Conservation (phyloP, 2,888 invertebrate genomes). For the Drosophila pegasa region DNA sequence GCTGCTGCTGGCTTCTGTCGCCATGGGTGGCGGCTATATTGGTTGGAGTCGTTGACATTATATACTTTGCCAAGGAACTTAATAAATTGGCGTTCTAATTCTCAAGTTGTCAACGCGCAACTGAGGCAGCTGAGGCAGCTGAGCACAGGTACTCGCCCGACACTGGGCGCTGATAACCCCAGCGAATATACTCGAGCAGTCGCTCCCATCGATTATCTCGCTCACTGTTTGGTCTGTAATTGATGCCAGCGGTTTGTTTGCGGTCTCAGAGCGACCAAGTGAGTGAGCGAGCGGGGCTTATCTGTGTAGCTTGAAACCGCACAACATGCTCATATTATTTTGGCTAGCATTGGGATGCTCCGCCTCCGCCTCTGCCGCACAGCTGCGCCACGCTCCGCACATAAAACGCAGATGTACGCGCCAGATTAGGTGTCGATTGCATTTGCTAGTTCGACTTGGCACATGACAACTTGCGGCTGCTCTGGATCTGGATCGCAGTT, state of each 20-base stretch:
- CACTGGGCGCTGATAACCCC: constrained; percentile 43
- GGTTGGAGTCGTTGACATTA: constrained; percentile 31
- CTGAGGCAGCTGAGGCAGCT: constrained; percentile 19
- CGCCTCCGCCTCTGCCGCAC: neutral
- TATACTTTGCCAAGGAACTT: neutral
- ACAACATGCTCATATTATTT: constrained; percentile 33
- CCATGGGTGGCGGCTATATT: constrained; percentile 11
- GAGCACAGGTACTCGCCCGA: constrained; percentile 17
- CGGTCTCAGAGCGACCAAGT: constrained; percentile 19
- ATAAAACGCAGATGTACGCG: constrained; percentile 55
- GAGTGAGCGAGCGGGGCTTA: constrained; percentile 24
- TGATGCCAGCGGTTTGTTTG: constrained; percentile 36
- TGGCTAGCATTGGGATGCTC: constrained; percentile 4
- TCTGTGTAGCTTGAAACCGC: constrained; percentile 33
- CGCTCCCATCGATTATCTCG: constrained; percentile 33
- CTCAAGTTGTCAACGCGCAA: constrained; percentile 32
- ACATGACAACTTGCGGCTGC: constrained; percentile 63
- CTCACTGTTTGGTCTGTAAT: constrained; percentile 25
- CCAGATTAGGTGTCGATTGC: constrained; percentile 72
- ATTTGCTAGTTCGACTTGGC: constrained; percentile 52
- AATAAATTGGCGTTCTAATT: constrained; percentile 31
- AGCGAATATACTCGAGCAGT: constrained; percentile 7
- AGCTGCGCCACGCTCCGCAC: constrained; percentile 31
- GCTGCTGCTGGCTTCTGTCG: constrained; percentile 6
- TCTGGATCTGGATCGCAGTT: constrained; percentile 18